Base-by-base conservation (phyloP, 1,140 invertebrate genomes). In the Eriosoma lanigerum region DNA sequence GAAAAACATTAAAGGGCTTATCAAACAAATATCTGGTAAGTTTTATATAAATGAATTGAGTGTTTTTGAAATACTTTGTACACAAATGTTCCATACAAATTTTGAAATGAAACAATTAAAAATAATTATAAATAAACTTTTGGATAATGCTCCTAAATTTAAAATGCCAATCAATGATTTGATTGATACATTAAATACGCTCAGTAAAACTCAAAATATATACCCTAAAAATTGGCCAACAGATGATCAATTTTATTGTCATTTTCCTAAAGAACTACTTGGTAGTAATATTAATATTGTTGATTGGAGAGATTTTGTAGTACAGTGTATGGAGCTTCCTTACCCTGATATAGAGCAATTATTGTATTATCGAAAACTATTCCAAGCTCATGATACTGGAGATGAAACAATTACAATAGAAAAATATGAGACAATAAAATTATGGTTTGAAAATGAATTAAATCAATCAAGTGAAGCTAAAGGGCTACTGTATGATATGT, bases 291-390 rank as follows among this genome's bases (percentile, higher is more conserved):
- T 75, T 21, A 75, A 9, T 21, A 58, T n/a, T 38, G 15, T 75
- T 21, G 72, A 75, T 75, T 75, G 72, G 72, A 54, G 72, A 75
- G 72, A 75, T 6, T 58, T 75, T 75, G 32, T 54, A 52, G n/a
- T 75, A 21, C 72, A 75, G 24, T 75, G 48, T 32, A 38, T 75
- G 48, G 32, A 75, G 17, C 72, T 75, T 24, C 19, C 72, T 29
- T 56, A 56, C 56, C 52, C 52, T 21, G 32, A 29, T 9, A 56
- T 58, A n/a, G 52, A 75, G 17, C 48, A 75, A 17, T 3, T 75
- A 38, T 44, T 75, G 12, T 58, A 38, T 58, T 75, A 75, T 58
- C 52, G 32, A 21, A 56, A 75, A 24, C 17, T 56, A 58, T 75
- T 75, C 32, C 26, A 58, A 24, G 26, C 13, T 15, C 13, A 58